These are phyloP conservation scores for Podotricha telesiphe DNA, from an alignment of 2,888 invertebrate genomes.

Conservation along the genomic window DNA sequence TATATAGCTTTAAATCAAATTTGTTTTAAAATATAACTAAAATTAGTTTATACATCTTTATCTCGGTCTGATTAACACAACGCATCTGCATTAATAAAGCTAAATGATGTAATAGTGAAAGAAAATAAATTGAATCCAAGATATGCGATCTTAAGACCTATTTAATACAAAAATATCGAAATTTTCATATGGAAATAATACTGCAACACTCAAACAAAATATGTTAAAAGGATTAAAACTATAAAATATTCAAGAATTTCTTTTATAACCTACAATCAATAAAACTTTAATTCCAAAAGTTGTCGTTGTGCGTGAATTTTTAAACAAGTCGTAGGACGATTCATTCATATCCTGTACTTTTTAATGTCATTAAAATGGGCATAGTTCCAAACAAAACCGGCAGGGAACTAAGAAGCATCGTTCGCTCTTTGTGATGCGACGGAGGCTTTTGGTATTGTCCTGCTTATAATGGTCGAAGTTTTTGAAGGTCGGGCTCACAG, in stretches of 20 bases:
- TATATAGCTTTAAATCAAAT: too few relatives aligned
- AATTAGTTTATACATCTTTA: not conserved
- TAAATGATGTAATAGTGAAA: not conserved
- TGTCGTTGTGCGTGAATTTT: not conserved
- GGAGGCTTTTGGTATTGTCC: slow-evolving; percentile 17
- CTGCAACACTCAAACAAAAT: too few relatives aligned
- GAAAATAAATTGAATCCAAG: not conserved
- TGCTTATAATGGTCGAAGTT: slow-evolving; percentile 28
- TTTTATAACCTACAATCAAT: too few relatives aligned
- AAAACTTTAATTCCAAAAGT: not conserved
- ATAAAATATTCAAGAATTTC: too few relatives aligned
- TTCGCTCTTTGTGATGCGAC: slow-evolving; percentile 11
- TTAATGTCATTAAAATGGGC: slow-evolving; percentile 29
- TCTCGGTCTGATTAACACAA: slow-evolving; percentile 3
- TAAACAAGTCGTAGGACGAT: not conserved
- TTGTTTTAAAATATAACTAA: too few relatives aligned
- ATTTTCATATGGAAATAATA: too few relatives aligned
- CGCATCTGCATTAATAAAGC: not conserved
- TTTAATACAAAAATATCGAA: too few relatives aligned
- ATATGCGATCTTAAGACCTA: too few relatives aligned
- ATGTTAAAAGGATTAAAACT: too few relatives aligned
- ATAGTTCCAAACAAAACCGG: slow-evolving; percentile 30
- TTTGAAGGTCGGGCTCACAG: slow-evolving; percentile 23
- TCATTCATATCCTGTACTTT: slow-evolving; percentile 12
- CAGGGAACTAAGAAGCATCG: slow-evolving; percentile 19